Evolutionary conservation across 2,888 invertebrate species (phyloP).

Genomic region (Ischnura elegans): DNA sequence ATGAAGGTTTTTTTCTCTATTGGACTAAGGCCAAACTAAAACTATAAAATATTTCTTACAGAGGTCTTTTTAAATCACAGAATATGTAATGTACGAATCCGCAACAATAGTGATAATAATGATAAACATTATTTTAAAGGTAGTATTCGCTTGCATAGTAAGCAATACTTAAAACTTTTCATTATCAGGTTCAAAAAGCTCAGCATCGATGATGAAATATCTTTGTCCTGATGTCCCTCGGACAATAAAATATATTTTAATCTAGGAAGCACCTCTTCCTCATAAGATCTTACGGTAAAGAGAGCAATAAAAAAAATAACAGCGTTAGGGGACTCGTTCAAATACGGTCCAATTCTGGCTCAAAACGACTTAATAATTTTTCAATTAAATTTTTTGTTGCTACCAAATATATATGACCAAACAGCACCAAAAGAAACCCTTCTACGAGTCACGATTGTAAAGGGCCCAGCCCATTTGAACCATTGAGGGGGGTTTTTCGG

Average conservation of each 20-base stretch:
- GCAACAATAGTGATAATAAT: constrained; percentile 47
- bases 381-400: too few species aligned
- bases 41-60: constrained; percentile 20
- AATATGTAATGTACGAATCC: constrained; percentile 24
- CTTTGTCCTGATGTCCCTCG: neutral
- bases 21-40: neutral
- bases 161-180: constrained; percentile 53
- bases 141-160: constrained; percentile 66
- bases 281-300: neutral
- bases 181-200: constrained; percentile 52
- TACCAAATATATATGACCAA: too few species aligned
- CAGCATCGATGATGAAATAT: neutral
- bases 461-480: too few species aligned
- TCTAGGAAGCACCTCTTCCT: neutral
- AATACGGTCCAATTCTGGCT: neutral
- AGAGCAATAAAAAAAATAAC: neutral
- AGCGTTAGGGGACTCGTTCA: neutral
- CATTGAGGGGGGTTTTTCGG: too few species aligned
- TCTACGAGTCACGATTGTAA: too few species aligned
- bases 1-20: neutral
- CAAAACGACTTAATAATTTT: neutral
- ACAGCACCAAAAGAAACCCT: too few species aligned
- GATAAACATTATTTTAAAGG: constrained; percentile 61
- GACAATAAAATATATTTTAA: neutral
- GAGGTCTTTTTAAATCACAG: constrained; percentile 40